These are phyloP conservation scores for Lasioglossum marginatum DNA, from an alignment of 2,888 invertebrate species.

Conservation along the genomic window DNA sequence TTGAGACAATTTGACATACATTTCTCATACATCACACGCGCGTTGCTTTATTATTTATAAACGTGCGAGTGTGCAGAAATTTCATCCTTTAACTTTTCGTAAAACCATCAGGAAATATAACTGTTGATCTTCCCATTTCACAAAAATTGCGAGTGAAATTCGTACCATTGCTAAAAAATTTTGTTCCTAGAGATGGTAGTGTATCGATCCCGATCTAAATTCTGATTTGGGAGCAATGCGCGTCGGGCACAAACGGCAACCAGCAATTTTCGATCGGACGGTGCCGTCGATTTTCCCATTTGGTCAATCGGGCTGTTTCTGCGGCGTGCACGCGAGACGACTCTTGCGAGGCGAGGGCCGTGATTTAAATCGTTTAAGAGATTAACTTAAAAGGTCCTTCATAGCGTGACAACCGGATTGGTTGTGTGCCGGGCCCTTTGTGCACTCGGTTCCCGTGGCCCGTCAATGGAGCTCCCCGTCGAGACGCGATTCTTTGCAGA, in stretches of 20 bases:
- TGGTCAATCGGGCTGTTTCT: constrained; percentile 55
- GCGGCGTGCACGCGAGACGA: constrained; percentile 18
- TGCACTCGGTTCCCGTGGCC: constrained; percentile 38
- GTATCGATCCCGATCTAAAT: too few species aligned
- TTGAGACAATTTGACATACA: neutral
- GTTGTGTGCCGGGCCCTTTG: constrained; percentile 55
- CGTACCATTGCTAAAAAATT: too few species aligned
- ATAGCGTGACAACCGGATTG: constrained; percentile 54
- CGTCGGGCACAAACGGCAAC: constrained; percentile 27
- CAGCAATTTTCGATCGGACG: constrained; percentile 44
- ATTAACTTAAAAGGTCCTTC: constrained; percentile 68
- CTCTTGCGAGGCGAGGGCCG: constrained; percentile 44
- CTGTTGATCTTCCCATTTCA: neutral
- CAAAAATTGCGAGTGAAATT: too few species aligned
- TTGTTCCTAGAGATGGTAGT: too few species aligned
- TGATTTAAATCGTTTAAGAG: constrained; percentile 66
- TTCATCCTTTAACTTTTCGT: too few species aligned
- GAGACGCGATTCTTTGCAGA: neutral
- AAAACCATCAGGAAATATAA: neutral
- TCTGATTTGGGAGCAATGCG: neutral
- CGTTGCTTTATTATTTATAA: neutral
- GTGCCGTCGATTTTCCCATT: constrained; percentile 64
- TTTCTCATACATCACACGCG: neutral
- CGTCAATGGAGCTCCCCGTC: constrained; percentile 22
- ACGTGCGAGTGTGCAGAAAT: neutral